Evolutionary conservation across 2,888 invertebrate genomes (phyloP), one percentile per base, ranked within the genome.

Genomic region (Phaonia tiefii): DNA sequence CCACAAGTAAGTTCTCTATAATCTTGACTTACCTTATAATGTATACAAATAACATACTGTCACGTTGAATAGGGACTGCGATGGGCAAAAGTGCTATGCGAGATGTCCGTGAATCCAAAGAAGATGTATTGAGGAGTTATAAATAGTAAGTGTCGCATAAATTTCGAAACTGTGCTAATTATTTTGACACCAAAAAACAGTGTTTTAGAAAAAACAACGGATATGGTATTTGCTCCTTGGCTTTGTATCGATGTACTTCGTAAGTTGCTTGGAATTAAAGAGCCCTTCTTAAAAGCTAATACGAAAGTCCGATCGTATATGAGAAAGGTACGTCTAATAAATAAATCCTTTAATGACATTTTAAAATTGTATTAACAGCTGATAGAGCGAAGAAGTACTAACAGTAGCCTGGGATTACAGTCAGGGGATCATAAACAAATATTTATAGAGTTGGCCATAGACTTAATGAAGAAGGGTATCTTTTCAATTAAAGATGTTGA

Each of bases 211-310:
- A 87, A 84, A 67, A 87, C 89, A 86, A 86, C 88, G 78, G 84
- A 86, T 58, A 89, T 90, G 88, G 85, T 86, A 44, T 87, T 90
- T 67, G 86, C 88, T 1, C 89, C 89, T 1, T 89, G 89, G 89
- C 80, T 89, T 1, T 82, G 81, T 13, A 83, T 82, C 60, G 85
- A 77, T 17, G 72, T 80, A 2, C 26, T 87, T 0, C 86, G 86
- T 0, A 79, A 85, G 63, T 72, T 90, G 13, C 46, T 83, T 17
- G 85, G 85, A 8, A 86, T 84, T 46, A 86, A 89, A 58, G 56
- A 80, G 2, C 54, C 83, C 0, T 90, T 87, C 37, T 60, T 75
- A 7, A 80, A 79, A 1, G 85, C 88, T 22, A 89, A 88, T 78
- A 65, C 80, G 0, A 84, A 85, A 42, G 86, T 89, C 46, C 86